A percentile compares a stretch with the other conserved stretches of the same genome.
phyloP scores from a whole-genome alignment of 1,140 invertebrate species.

The Pristionchus pacificus region DNA sequence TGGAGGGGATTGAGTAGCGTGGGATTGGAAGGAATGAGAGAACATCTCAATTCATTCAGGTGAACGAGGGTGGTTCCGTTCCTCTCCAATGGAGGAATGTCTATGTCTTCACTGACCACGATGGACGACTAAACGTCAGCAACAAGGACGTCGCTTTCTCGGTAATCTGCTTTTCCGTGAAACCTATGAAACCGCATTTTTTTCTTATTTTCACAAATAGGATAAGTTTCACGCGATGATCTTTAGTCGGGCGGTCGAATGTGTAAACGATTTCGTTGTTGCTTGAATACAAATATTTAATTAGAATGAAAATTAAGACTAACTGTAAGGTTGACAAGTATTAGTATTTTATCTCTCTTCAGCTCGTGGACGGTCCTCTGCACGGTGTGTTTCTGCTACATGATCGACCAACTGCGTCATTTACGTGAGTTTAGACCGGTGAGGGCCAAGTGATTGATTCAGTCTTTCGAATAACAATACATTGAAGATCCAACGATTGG shows the following conservation, averaged over 20 bases:
- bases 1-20: too few species aligned
- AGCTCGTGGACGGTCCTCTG: constrained; percentile 29
- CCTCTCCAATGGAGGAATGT: constrained; percentile 37
- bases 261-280: background rate
- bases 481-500: too few species aligned
- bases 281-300: background rate
- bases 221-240: background rate
- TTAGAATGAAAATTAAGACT: background rate
- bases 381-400: constrained; percentile 31
- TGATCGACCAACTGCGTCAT: constrained; percentile 13
- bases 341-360: constrained; percentile 10
- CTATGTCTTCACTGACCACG: constrained; percentile 32
- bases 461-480: too few species aligned
- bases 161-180: background rate
- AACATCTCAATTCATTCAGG: constrained; percentile 6
- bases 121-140: constrained; percentile 22
- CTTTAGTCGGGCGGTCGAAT: background rate
- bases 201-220: background rate
- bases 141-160: constrained; percentile 34
- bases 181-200: background rate
- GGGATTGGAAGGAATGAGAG: background rate
- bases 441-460: too few species aligned
- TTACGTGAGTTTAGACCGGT: too few species aligned
- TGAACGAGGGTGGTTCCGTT: constrained; percentile 35
- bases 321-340: too few species aligned